phyloP scores from a whole-genome alignment of 2,797 vertebrate species.

The Tenualosa ilisha region DNA sequence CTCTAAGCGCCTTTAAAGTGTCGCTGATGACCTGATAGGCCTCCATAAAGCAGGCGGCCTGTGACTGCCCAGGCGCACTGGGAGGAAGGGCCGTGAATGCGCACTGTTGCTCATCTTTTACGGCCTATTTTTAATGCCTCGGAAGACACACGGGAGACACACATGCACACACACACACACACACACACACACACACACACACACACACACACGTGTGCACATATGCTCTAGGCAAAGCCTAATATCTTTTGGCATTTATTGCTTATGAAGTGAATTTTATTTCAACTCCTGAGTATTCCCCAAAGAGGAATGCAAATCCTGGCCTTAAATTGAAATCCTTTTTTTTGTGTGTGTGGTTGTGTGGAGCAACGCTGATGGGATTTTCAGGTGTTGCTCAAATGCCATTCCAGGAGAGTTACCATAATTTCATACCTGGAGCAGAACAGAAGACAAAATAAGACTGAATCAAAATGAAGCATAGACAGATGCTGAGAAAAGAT shows the following conservation, averaged over 20 bases:
- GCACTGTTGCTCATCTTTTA: background rate
- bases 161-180: background rate
- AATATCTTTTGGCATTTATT: slow-evolving; percentile 22
- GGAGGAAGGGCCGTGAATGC: background rate
- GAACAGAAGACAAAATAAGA: background rate
- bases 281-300: slow-evolving; percentile 4
- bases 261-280: slow-evolving; percentile 21
- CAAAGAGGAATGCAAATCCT: slow-evolving; percentile 3
- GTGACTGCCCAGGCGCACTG: background rate
- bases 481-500: background rate
- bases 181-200: background rate
- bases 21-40: background rate
- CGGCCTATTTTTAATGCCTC: background rate
- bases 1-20: slow-evolving; percentile 61
- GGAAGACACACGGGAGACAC: background rate
- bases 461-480: background rate
- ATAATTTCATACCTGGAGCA: slow-evolving; percentile 11
- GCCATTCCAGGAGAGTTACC: background rate
- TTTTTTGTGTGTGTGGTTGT: background rate
- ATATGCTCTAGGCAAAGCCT: slow-evolving; percentile 17
- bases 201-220: background rate
- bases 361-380: slow-evolving; percentile 9
- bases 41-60: background rate
- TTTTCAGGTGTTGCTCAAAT: slow-evolving; percentile 17
- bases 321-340: slow-evolving; percentile 23